These are phyloP conservation scores for Lacanobia wlatinum DNA, from an alignment of 2,888 invertebrate genomes.

Conservation along the genomic window DNA sequence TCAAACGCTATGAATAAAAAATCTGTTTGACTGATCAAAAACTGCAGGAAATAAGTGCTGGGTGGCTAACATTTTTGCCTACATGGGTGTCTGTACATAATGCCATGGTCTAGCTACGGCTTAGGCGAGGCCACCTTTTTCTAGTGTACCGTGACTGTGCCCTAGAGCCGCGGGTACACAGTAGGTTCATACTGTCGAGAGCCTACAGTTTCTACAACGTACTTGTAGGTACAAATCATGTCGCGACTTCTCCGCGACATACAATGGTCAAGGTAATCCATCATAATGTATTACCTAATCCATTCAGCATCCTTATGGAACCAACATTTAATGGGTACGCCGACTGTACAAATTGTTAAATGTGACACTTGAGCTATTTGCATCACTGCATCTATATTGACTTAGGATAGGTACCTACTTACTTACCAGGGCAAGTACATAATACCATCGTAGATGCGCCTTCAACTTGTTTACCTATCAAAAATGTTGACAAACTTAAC, in stretches of 20 bases:
- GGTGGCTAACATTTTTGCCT: not conserved
- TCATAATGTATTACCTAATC: conserved; percentile 7
- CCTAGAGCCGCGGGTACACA: no score
- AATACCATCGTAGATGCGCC: conserved; percentile 26
- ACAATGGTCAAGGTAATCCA: conserved; percentile 19
- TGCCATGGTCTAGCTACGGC: not conserved
- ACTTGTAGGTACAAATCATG: not conserved
- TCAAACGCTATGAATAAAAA: not conserved
- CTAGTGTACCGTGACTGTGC: not conserved
- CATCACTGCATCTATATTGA: conserved; percentile 39
- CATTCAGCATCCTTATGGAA: conserved; percentile 3
- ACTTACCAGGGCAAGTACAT: conserved; percentile 41
- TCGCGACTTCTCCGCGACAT: not conserved
- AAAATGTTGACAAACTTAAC: conserved; percentile 19
- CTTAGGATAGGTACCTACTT: conserved; percentile 31
- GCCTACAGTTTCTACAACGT: not conserved
- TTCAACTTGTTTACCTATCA: conserved; percentile 32
- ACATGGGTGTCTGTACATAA: no score
- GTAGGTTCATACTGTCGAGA: no score
- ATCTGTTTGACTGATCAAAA: not conserved
- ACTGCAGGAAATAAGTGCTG: not conserved
- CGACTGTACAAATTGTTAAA: conserved; percentile 13
- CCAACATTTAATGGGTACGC: conserved; percentile 4
- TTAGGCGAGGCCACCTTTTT: no score
- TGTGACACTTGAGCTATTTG: conserved; percentile 48